phyloP scores from a whole-genome alignment of 2,797 vertebrate species.

The Rhinella marina region DNA sequence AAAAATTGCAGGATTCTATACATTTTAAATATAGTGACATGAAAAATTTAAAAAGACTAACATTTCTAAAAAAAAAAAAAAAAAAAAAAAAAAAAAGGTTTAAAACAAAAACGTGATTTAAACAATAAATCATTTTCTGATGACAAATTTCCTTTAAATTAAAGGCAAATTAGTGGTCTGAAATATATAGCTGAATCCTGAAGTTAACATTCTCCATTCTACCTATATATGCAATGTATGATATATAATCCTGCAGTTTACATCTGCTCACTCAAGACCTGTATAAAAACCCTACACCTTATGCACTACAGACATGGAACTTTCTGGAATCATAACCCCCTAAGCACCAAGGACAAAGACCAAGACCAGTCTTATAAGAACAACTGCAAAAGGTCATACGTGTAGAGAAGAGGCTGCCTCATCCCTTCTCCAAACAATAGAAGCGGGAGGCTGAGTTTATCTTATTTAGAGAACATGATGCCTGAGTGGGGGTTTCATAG shows the following conservation, averaged over 20 bases:
- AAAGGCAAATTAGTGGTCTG: neutral
- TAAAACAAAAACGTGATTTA: no score
- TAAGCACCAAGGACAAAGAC: neutral
- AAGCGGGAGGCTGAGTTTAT: slow-evolving; percentile 46
- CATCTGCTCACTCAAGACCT: neutral
- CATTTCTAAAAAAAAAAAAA: no score
- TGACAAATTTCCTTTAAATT: neutral
- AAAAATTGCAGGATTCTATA: no score
- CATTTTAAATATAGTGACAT: no score
- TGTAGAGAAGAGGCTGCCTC: slow-evolving; percentile 34
- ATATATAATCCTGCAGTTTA: neutral
- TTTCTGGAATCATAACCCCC: slow-evolving; percentile 9
- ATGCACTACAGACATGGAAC: slow-evolving; percentile 20
- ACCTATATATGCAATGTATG: neutral
- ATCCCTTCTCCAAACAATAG: slow-evolving; percentile 55
- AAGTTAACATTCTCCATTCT: neutral
- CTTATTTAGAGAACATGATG: slow-evolving; percentile 60
- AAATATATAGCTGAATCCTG: neutral
- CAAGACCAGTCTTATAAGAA: neutral
- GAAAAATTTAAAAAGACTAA: no score
- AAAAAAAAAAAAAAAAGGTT: no score
- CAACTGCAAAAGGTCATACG: slow-evolving; percentile 21
- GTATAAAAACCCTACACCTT: neutral
- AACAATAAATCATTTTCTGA: no score
- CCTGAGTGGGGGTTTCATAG: slow-evolving; percentile 53